Evolutionary conservation across 23 tunicate species (phyloP).

Genomic region (Trididemnum miniatum): DNA sequence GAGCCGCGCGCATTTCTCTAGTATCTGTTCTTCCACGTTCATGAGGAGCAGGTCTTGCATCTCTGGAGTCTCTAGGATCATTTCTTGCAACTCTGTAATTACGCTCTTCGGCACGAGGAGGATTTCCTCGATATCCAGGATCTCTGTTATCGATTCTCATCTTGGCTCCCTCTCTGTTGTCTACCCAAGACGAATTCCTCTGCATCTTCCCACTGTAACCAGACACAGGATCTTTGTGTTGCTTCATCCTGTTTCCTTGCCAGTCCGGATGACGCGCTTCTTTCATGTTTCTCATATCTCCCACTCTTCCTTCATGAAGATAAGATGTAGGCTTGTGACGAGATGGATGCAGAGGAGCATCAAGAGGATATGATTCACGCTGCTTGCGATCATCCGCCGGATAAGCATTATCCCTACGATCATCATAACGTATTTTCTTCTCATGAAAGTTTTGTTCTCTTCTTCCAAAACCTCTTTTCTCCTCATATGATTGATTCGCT

Average conservation of each 20-base stretch:
- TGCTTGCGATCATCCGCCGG: conserved; percentile 3
- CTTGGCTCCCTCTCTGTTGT: conserved; percentile 3
- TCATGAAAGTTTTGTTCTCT: conserved; percentile 13
- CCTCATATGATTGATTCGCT: background rate
- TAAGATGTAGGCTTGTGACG: background rate
- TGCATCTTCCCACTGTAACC: background rate
- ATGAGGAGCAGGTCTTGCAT: background rate
- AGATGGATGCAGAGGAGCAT: background rate
- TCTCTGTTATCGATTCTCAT: conserved; percentile 18
- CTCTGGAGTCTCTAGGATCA: background rate
- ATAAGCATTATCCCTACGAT: conserved; percentile 11
- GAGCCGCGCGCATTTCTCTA: background rate
- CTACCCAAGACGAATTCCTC: conserved; percentile 15
- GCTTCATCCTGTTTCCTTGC: conserved; percentile 13
- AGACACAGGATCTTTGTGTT: conserved; percentile 12
- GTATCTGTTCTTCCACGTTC: background rate
- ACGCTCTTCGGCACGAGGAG: background rate
- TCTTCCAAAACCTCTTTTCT: background rate
- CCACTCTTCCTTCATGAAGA: background rate
- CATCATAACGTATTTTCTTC: conserved; percentile 23
- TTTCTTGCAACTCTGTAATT: background rate
- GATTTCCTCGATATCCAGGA: background rate
- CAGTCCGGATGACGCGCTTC: conserved; percentile 8
- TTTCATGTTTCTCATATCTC: background rate
- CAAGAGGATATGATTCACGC: background rate